phyloP scores from a whole-genome alignment of 2,113 vertebrate genomes.

The Dicaeum eximium region DNA sequence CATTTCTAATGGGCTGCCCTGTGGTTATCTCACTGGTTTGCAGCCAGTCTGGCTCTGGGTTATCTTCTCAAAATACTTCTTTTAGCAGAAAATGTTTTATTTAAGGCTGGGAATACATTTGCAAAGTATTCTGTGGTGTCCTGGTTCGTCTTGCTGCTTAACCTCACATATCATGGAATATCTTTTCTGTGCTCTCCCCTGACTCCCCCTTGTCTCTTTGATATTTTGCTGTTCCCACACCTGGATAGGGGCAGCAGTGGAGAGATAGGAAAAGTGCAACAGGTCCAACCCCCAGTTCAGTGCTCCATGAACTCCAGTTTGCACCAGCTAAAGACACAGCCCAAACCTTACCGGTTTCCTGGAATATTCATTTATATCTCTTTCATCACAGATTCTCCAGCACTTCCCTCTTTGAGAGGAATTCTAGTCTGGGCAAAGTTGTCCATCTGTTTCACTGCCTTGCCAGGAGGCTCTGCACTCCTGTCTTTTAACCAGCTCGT shows the following conservation, averaged over 20 bases:
- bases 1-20: background rate
- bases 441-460: background rate
- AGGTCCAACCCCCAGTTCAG: background rate
- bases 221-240: background rate
- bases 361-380: background rate
- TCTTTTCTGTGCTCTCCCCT: background rate
- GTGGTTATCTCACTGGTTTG: background rate
- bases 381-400: background rate
- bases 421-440: background rate
- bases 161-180: background rate
- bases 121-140: background rate
- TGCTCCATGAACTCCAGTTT: background rate
- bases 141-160: background rate
- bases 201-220: background rate
- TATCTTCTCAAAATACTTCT: background rate
- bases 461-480: background rate
- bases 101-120: background rate
- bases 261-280: background rate
- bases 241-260: background rate
- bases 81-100: background rate
- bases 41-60: background rate
- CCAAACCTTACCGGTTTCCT: background rate
- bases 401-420: background rate
- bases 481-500: background rate
- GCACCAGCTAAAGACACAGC: background rate